Percentiles rank a stretch among this genome's conserved stretches.
phyloP scores from a whole-genome alignment of 2,113 vertebrate genomes.

The Phalacrocorax brasilianus region DNA sequence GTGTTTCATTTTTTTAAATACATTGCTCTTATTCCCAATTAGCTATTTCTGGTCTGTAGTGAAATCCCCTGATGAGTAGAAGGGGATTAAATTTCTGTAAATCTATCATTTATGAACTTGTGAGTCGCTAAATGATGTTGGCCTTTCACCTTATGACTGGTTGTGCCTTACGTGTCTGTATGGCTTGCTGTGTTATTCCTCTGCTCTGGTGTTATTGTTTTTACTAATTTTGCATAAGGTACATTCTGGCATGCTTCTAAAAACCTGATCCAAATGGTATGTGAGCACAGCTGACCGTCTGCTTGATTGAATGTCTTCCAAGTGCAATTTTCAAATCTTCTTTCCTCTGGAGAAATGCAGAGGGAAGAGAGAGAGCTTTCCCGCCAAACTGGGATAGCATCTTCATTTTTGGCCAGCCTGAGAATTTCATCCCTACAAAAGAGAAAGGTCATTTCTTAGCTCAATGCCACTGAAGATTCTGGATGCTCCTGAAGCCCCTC shows the following conservation, averaged over 20 bases:
- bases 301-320: constrained; percentile 62
- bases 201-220: constrained; percentile 45
- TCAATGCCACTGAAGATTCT: not conserved
- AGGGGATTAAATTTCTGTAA: constrained; percentile 71
- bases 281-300: constrained; percentile 62
- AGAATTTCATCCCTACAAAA: not conserved
- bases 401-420: not conserved
- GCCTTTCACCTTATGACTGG: constrained; percentile 64
- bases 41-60: constrained; percentile 67
- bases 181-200: constrained; percentile 61
- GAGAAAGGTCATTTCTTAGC: not conserved
- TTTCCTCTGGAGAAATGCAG: constrained; percentile 38
- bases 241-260: constrained; percentile 33
- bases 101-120: constrained; percentile 70
- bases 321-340: constrained; percentile 54
- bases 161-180: constrained; percentile 29
- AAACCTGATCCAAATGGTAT: constrained; percentile 56
- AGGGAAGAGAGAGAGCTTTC: not conserved
- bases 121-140: constrained; percentile 69
- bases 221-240: constrained; percentile 63
- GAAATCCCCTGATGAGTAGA: constrained; percentile 64
- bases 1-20: constrained; percentile 52
- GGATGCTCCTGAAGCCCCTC: not conserved
- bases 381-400: not conserved
- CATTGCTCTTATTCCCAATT: constrained; percentile 37